Conservation (phyloP, 2,888 invertebrate genomes). For the Rhogogaster chlorosoma region DNA sequence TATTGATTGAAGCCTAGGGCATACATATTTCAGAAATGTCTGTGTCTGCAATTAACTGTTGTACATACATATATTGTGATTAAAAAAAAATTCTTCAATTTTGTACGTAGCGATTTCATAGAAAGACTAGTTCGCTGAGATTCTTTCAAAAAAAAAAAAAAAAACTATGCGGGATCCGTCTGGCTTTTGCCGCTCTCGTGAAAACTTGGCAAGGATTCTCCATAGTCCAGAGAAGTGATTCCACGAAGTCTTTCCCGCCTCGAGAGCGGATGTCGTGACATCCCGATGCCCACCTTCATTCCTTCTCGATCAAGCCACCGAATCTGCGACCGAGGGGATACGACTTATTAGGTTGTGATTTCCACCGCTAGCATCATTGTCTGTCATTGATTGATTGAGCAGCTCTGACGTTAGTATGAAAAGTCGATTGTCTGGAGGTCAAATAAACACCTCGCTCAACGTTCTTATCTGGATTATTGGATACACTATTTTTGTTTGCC, state of each 20-base stretch:
- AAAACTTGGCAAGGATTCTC: not conserved
- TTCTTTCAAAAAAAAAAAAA: not conserved
- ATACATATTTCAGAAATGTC: not conserved
- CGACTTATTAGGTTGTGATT: conserved; percentile 53
- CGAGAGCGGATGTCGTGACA: not conserved
- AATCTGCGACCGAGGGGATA: conserved; percentile 13
- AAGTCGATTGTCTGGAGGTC: conserved; percentile 41
- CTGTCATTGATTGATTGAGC: conserved; percentile 60
- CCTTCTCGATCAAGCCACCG: not conserved
- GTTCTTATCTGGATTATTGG: conserved; percentile 56
- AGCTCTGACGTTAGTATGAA: conserved; percentile 35
- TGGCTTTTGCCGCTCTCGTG: not conserved
- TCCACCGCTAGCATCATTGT: conserved; percentile 57
- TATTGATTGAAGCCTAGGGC: conserved; percentile 5
- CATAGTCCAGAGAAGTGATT: not conserved
- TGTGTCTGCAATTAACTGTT: not conserved
- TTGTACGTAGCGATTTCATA: not conserved
- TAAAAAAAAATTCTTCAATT: not conserved
- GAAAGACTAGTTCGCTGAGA: not conserved
- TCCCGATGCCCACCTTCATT: conserved; percentile 15
- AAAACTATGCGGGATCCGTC: not conserved
- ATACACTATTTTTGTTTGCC: conserved; percentile 55
- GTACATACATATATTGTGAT: not conserved
- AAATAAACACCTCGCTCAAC: conserved; percentile 55
- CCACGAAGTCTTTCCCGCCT: not conserved